Percentiles rank a stretch among this genome's conserved stretches.
Evolutionary conservation across 2,888 invertebrate genomes (phyloP).

Genomic region (Drosophila heteroneura): DNA sequence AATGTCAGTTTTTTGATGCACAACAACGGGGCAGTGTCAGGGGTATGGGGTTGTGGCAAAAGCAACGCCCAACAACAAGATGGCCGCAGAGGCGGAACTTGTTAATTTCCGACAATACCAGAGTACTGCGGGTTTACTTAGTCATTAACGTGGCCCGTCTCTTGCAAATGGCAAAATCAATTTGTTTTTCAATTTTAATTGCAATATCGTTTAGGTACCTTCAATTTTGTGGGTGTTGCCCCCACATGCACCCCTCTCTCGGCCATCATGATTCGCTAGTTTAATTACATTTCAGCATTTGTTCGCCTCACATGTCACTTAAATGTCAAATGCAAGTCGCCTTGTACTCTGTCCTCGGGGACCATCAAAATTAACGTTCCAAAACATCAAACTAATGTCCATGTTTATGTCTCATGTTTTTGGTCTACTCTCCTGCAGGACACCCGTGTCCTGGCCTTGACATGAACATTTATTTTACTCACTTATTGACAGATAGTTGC

Average conservation of each 20-base stretch:
- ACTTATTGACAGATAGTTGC: constrained; percentile 55
- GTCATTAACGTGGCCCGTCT: constrained; percentile 54
- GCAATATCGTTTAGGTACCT: constrained; percentile 61
- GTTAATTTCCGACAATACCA: constrained; percentile 57
- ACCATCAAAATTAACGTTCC: constrained; percentile 28
- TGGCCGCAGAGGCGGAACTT: constrained; percentile 24
- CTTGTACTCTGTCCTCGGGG: constrained; percentile 10
- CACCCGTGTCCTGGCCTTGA: constrained; percentile 9
- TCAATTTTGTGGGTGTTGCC: constrained; percentile 38
- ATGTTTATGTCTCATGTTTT: constrained; percentile 17
- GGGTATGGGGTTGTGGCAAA: too few relatives aligned
- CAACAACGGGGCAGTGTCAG: not conserved
- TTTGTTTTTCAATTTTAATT: constrained; percentile 71
- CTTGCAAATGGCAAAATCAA: constrained; percentile 71
- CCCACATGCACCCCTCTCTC: constrained; percentile 3
- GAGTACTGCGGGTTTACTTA: constrained; percentile 46
- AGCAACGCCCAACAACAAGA: constrained; percentile 1
- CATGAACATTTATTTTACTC: constrained; percentile 54
- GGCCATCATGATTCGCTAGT: constrained; percentile 13
- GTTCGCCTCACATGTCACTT: constrained; percentile 58
- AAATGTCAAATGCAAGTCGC: constrained; percentile 73
- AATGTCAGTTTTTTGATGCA: constrained; percentile 48
- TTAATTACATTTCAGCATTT: constrained; percentile 65
- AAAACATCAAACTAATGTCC: constrained; percentile 22
- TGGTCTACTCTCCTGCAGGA: constrained; percentile 1